Evolutionary conservation across 2,888 invertebrate species (phyloP).

Genomic region (Protophormia terraenovae): DNA sequence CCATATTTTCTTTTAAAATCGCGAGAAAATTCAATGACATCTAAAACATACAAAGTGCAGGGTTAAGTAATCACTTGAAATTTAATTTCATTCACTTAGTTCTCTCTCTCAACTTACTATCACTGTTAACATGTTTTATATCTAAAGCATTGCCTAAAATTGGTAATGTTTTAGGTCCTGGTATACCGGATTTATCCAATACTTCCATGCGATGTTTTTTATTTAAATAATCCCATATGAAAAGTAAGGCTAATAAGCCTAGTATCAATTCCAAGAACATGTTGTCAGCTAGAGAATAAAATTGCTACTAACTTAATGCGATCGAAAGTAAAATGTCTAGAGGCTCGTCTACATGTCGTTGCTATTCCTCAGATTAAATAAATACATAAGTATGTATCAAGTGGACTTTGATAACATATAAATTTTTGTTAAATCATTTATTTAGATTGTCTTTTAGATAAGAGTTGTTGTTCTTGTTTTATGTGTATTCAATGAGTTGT

Average conservation of each 20-base stretch:
- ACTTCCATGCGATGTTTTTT: slow-evolving; percentile 3
- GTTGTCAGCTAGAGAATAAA: neutral
- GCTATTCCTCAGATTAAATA: too few species aligned
- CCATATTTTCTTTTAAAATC: slow-evolving; percentile 70
- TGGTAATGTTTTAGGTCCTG: slow-evolving; percentile 24
- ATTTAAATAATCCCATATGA: slow-evolving; percentile 27
- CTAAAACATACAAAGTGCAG: neutral
- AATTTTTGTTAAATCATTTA: neutral
- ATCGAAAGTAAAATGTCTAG: neutral
- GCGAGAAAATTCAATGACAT: neutral
- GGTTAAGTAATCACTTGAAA: neutral
- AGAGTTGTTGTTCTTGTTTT: neutral
- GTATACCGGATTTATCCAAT: neutral
- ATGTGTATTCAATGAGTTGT: neutral
- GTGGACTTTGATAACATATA: neutral
- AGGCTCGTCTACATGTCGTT: neutral
- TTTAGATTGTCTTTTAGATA: neutral
- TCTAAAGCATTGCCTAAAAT: slow-evolving; percentile 51
- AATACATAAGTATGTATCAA: neutral
- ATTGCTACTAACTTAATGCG: neutral
- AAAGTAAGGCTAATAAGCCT: neutral
- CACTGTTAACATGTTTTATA: slow-evolving; percentile 17
- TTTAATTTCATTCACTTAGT: neutral
- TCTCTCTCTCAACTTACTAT: slow-evolving; percentile 23
- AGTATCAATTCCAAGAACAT: slow-evolving; percentile 30